phyloP scores from a whole-genome alignment of 2,113 vertebrate genomes.

The Perca fluviatilis region DNA sequence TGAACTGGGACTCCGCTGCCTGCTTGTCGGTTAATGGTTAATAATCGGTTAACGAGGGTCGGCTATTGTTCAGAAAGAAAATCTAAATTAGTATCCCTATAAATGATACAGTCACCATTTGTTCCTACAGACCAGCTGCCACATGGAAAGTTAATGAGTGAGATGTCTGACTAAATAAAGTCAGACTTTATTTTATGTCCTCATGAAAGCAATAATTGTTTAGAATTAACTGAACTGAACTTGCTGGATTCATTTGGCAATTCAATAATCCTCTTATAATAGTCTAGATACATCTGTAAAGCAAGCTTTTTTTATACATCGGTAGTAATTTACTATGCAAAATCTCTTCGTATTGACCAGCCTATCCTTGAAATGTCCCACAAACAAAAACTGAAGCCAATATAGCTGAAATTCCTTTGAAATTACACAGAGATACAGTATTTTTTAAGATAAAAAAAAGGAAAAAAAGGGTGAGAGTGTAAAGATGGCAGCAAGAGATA shows the following conservation, averaged over 20 bases:
- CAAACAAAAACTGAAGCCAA: background rate
- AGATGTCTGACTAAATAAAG: background rate
- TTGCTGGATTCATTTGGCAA: background rate
- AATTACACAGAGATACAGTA: background rate
- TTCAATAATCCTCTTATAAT: background rate
- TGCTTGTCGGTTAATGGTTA: too few species aligned
- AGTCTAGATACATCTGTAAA: background rate
- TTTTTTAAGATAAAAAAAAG: constrained; percentile 30
- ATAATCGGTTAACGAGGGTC: too few species aligned
- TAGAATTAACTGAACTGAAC: constrained; percentile 2
- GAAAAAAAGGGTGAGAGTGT: constrained; percentile 46
- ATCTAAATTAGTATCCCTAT: too few species aligned
- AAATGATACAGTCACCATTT: background rate
- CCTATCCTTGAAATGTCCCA: background rate
- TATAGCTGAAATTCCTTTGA: background rate
- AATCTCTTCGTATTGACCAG: background rate
- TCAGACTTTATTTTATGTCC: background rate
- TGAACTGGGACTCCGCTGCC: too few species aligned
- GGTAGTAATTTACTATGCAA: background rate
- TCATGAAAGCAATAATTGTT: constrained; percentile 11
- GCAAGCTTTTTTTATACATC: background rate
- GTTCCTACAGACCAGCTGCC: background rate
- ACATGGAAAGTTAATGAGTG: background rate
- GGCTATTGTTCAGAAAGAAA: too few species aligned
- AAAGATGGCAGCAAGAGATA: constrained; percentile 53